phyloP scores from a whole-genome alignment of 2,113 vertebrate genomes.

The Notechis scutatus region DNA sequence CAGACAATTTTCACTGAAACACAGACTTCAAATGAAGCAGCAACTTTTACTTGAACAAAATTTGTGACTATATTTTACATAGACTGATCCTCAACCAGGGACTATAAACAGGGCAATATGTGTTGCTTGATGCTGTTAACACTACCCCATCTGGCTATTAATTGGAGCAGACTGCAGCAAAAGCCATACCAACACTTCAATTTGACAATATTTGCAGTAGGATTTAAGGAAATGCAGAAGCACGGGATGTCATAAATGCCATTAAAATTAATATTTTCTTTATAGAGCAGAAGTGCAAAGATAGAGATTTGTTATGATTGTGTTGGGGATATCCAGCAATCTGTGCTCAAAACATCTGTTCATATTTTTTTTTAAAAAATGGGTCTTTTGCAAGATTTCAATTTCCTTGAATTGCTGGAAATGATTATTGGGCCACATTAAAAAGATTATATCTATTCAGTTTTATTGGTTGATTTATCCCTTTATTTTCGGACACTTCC shows the following conservation, averaged over 20 bases:
- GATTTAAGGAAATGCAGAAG: conserved; percentile 35
- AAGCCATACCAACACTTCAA: conserved; percentile 23
- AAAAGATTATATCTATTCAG: not conserved
- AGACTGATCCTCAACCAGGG: conserved; percentile 10
- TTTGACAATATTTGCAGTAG: conserved; percentile 44
- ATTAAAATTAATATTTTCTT: conserved; percentile 48
- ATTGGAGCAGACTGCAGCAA: conserved; percentile 12
- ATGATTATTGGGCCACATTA: not conserved
- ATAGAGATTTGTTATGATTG: not conserved
- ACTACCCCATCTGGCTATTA: conserved; percentile 14
- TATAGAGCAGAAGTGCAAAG: conserved; percentile 32
- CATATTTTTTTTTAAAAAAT: conserved; percentile 12
- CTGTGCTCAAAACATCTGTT: not conserved
- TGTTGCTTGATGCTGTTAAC: conserved; percentile 5
- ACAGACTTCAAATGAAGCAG: not conserved
- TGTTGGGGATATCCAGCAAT: conserved; percentile 19
- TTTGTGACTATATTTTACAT: not conserved
- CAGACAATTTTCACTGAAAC: not conserved
- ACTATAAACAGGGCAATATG: conserved; percentile 14
- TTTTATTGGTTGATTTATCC: not conserved
- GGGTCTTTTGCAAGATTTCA: conserved; percentile 16
- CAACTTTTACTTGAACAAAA: not conserved
- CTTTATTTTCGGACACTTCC: not conserved
- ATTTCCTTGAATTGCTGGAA: not conserved
- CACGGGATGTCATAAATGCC: conserved; percentile 19